Evolutionary conservation across 2,797 vertebrate species (phyloP).

Genomic region (Pangasius sanitwongsei): DNA sequence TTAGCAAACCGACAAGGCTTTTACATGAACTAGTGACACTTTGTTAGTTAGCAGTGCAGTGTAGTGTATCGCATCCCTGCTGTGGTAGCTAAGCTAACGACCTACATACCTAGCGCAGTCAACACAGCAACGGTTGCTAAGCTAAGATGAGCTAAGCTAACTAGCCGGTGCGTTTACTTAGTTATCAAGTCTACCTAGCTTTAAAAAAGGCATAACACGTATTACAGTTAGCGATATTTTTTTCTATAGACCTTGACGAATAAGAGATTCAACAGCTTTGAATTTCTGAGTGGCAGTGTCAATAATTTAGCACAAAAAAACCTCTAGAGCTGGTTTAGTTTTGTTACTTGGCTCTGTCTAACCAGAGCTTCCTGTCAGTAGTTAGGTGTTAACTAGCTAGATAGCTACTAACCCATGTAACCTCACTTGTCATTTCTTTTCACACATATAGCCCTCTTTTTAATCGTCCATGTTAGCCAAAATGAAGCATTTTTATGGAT

Average conservation of each 20-base stretch:
- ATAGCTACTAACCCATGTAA: background rate
- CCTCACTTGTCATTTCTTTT: background rate
- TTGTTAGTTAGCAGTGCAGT: background rate
- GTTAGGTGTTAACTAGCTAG: background rate
- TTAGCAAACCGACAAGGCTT: constrained; percentile 7
- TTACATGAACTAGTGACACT: background rate
- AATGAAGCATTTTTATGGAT: background rate
- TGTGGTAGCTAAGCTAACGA: constrained; percentile 27
- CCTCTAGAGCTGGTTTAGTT: background rate
- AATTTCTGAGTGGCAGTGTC: background rate
- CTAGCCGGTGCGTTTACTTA: constrained; percentile 4
- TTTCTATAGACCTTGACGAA: background rate
- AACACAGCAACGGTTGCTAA: constrained; percentile 44
- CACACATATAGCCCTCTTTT: background rate
- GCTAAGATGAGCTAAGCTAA: constrained; percentile 11
- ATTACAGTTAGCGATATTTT: background rate
- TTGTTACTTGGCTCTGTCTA: background rate
- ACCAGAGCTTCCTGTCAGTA: background rate
- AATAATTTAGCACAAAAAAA: background rate
- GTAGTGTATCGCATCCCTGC: constrained; percentile 5
- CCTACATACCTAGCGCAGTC: background rate
- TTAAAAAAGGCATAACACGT: background rate
- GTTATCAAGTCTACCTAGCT: background rate
- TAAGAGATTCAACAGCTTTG: background rate
- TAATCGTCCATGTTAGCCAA: background rate